Evolutionary conservation across 2,888 invertebrate genomes (phyloP), one percentile per base, ranked within the genome.

Genomic region (Eurytoma adleriae): DNA sequence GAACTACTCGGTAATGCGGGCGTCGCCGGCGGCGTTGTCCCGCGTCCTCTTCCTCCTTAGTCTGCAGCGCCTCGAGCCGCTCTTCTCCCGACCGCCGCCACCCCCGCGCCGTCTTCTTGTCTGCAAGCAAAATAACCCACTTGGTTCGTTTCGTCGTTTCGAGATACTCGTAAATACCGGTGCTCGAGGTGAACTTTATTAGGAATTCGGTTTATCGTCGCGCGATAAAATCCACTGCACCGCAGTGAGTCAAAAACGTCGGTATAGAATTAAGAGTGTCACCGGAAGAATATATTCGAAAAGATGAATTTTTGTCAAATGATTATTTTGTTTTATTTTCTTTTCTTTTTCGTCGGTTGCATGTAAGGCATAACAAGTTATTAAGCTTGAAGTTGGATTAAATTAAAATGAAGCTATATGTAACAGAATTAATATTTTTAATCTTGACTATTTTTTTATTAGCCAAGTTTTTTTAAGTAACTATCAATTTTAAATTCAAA

Each of bases 31-130:
- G 71, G 24, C 61, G 56, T 16, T 71, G 68, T 72, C 62, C 72
- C 79, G 80, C 68, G 30, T 84, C 83, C 66, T 54, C 61, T 81
- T 78, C n/a, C 73, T 76, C 30, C 76, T 72, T 59, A 68, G 59
- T 75, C 81, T 67, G 61, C 75, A 75, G 18, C 73, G 77, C 27
- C 74, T 81, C 83, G 85, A 84, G 85, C 84, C 85, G 84, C 84
- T 85, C 82, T 64, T 48, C 74, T 83, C 83, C 84, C 86, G 83
- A 82, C 84, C 85, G 84, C 85, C 84, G 84, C 84, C 85, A 83
- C 85, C 86, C 83, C 86, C 86, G 83, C 84, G 85, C 83, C 82
- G 85, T 83, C 85, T 86, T 85, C 87, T 88, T 85, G 86, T 89
- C 89, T 89, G 87, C 57, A 85, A 86, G 81, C 84, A 80, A 81